Conservation (phyloP, 2,888 invertebrate species). For the Eudasyphora cyanicolor region DNA sequence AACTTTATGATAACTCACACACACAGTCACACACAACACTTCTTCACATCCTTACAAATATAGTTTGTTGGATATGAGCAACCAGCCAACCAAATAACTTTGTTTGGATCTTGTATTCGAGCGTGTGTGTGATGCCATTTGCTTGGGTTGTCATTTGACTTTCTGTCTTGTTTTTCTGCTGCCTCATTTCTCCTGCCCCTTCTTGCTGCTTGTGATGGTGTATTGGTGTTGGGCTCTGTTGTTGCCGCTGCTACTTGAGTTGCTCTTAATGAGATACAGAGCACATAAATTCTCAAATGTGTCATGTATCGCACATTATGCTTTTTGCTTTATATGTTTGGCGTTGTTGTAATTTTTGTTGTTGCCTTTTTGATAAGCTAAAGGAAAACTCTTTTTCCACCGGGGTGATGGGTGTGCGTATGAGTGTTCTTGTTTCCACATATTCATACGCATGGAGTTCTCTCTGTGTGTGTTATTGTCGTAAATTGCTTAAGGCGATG, state of each 20-base stretch:
- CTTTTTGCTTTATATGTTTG: conserved; percentile 65
- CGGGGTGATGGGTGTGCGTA: conserved; percentile 28
- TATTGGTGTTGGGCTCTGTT: conserved; percentile 26
- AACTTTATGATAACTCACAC: not conserved
- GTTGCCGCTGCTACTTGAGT: conserved; percentile 57
- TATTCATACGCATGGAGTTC: no score
- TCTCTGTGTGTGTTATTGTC: conserved; percentile 39
- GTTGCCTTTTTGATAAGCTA: conserved; percentile 75
- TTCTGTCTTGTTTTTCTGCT: conserved; percentile 14
- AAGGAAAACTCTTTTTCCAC: conserved; percentile 60
- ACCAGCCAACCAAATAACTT: not conserved
- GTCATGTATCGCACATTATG: conserved; percentile 77
- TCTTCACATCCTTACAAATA: not conserved
- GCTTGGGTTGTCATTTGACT: conserved; percentile 16
- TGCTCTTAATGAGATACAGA: conserved; percentile 77
- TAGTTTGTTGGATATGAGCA: not conserved
- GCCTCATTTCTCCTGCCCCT: no score
- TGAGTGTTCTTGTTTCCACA: conserved; percentile 43
- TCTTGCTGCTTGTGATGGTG: no score
- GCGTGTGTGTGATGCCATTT: conserved; percentile 49
- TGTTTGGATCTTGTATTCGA: conserved; percentile 14
- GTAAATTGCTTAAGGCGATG: conserved; percentile 71
- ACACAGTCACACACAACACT: not conserved
- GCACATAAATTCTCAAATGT: conserved; percentile 79
- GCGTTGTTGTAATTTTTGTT: conserved; percentile 42